Evolutionary conservation across 2,888 invertebrate species (phyloP), one percentile per base, ranked within the genome.

Genomic region (Sinopyrophorus schimmeli): DNA sequence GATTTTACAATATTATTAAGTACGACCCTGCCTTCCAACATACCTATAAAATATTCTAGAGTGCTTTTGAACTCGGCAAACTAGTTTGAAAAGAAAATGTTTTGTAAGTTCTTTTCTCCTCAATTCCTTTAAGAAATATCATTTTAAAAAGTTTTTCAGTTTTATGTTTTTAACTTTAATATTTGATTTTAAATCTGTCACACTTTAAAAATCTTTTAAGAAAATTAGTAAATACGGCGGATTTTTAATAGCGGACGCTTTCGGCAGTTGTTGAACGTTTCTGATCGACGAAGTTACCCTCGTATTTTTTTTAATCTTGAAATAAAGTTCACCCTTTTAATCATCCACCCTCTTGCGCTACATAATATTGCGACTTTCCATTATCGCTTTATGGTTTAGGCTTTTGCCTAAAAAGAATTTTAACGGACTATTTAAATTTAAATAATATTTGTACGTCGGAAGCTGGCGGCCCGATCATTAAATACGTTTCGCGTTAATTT

Each of bases 41-140:
- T 37, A 53, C 47, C 55, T 47, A 58, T 55, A 59, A 59, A 55
- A 57, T 56, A 60, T 58, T 60, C 55, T 39, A 37, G 51, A 53
- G 55, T 56, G 53, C 55, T 57, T 49, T 47, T 49, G 40, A 56
- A 56, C 48, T 60, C 51, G 47, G 59, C 54, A 60, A 59, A 60
- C 60, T 59, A 59, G 59, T 60, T 60, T 57, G 59, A 56, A 59
- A 58, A 50, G 50, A 50, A 50, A 50, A 50, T 50, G 50, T 50
- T 50, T 50, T 50, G 50, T 32, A 31, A 39, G 34, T 50, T 31
- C 39, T 50, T 50, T 50, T 43, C 42, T 44, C 37, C 23, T 39
- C 23, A 39, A 27, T 43, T 49, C 38, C 23, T 12, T 28, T 39
- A 43, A 43, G 43, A 49, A 49, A 49, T 50, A 46, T 50, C 44